Percentiles rank a stretch among this genome's conserved stretches.
Conservation (phyloP, 2,888 invertebrate species). For the Drosophila flavopinicola region DNA sequence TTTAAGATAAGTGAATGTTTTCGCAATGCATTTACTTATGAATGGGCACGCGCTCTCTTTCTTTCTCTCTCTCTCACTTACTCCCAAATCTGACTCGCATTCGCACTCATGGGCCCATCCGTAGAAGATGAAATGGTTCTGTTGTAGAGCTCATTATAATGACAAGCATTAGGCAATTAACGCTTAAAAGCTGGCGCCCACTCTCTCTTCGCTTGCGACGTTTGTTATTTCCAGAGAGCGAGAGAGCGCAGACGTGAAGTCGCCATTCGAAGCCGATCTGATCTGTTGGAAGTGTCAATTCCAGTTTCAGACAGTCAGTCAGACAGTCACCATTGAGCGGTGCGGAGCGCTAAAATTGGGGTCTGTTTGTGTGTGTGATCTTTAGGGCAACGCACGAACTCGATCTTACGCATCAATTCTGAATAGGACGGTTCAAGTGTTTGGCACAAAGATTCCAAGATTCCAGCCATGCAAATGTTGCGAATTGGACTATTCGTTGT, state of each 20-base stretch:
- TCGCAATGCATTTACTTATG: neutral
- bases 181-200: constrained; percentile 32
- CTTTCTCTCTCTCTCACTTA: neutral
- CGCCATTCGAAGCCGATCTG: constrained; percentile 42
- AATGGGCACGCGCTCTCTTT: neutral
- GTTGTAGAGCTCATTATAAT: constrained; percentile 16
- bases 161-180: constrained; percentile 51
- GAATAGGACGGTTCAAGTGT: too few relatives aligned
- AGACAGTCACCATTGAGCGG: constrained; percentile 55
- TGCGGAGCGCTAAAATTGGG: constrained; percentile 41
- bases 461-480: constrained; percentile 12
- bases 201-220: constrained; percentile 14
- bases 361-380: constrained; percentile 4
- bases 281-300: constrained; percentile 9
- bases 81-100: neutral
- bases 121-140: constrained; percentile 10
- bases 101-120: neutral
- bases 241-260: constrained; percentile 43
- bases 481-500: neutral
- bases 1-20: neutral
- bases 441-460: neutral
- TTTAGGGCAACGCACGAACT: constrained; percentile 40
- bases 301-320: constrained; percentile 17
- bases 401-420: constrained; percentile 25
- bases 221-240: constrained; percentile 11